Percentiles rank a stretch among this genome's conserved stretches.
Conservation (phyloP, 2,113 vertebrate genomes). For the Odobenus rosmarus region DNA sequence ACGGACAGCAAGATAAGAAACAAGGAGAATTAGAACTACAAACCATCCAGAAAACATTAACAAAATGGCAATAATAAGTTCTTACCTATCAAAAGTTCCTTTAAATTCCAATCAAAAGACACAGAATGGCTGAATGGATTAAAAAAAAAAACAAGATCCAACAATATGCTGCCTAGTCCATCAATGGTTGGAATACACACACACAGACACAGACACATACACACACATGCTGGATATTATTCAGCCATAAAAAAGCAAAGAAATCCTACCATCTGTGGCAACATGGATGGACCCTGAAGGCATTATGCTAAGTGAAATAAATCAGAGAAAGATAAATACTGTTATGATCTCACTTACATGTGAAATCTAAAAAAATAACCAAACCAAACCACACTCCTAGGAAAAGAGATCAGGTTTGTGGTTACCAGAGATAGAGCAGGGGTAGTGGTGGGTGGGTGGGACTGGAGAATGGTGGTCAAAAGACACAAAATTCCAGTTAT, state of each 20-base stretch:
- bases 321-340: not conserved
- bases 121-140: not conserved
- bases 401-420: not conserved
- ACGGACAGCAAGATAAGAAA: not conserved
- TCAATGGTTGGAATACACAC: not conserved
- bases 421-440: not conserved
- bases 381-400: not conserved
- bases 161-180: not conserved
- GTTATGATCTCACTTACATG: not conserved
- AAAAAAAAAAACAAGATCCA: not conserved
- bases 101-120: not conserved
- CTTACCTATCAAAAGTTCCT: not conserved
- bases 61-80: not conserved
- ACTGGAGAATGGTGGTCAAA: not conserved
- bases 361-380: not conserved
- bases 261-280: not conserved
- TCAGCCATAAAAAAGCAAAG: not conserved
- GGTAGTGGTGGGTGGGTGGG: not conserved
- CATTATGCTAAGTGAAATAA: not conserved
- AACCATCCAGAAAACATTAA: not conserved
- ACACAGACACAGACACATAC: not conserved
- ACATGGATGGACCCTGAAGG: not conserved
- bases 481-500: not conserved
- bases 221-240: not conserved
- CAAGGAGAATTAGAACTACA: not conserved